Percentiles rank a stretch among this genome's conserved stretches.
Evolutionary conservation across 2,888 invertebrate genomes (phyloP).

Genomic region (Amphipyra berbera): DNA sequence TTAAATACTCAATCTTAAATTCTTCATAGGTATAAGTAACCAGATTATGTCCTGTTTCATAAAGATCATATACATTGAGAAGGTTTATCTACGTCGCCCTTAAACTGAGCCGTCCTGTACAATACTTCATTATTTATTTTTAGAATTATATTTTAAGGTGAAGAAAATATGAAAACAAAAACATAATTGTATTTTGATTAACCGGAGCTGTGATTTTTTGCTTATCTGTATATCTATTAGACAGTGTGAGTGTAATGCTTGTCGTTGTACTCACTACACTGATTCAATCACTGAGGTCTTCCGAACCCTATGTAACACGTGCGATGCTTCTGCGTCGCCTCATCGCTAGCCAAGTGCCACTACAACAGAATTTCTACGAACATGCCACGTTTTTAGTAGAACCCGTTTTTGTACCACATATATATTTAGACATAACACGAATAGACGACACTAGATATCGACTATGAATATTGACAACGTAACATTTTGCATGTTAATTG

Average conservation of each 20-base stretch:
- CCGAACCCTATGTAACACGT: conserved; percentile 58
- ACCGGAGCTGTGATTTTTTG: conserved; percentile 90
- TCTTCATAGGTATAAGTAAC: conserved; percentile 17
- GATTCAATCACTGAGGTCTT: conserved; percentile 69
- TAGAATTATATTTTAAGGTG: conserved; percentile 82
- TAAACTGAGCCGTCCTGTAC: conserved; percentile 83
- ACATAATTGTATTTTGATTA: conserved; percentile 87
- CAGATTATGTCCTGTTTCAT: conserved; percentile 9
- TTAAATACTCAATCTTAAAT: conserved; percentile 9
- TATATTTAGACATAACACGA: conserved; percentile 26
- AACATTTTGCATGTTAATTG: conserved; percentile 25
- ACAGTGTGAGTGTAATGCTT: conserved; percentile 58
- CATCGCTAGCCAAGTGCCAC: too few species aligned
- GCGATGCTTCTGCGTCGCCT: conserved; percentile 34
- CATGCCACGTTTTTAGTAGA: conserved; percentile 23
- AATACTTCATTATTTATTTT: conserved; percentile 88
- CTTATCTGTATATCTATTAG: conserved; percentile 82
- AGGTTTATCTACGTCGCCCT: conserved; percentile 77
- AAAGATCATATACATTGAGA: conserved; percentile 37
- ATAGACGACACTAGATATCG: conserved; percentile 8
- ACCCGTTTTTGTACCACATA: conserved; percentile 20
- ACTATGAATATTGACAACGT: conserved; percentile 22
- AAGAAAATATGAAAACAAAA: conserved; percentile 81
- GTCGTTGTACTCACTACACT: conserved; percentile 45
- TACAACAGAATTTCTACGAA: conserved; percentile 3